These are phyloP conservation scores for Lacanobia wlatinum DNA, from an alignment of 2,888 invertebrate species.

Conservation along the genomic window DNA sequence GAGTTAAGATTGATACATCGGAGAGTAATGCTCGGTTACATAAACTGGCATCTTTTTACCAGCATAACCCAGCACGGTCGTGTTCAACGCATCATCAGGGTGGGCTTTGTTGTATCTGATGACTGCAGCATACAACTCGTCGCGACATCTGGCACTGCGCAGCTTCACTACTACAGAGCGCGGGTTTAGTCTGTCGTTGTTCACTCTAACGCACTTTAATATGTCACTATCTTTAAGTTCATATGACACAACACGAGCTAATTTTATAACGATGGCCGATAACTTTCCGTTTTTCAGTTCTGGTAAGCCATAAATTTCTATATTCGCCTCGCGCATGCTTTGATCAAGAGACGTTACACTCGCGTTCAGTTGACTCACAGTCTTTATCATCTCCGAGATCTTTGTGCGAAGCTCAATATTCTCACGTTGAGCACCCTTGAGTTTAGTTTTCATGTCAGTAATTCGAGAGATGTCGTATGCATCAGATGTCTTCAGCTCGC, in stretches of 20 bases:
- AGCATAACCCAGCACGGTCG: background rate
- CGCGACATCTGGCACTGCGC: background rate
- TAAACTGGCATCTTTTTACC: background rate
- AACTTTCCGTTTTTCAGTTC: background rate
- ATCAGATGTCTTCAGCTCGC: background rate
- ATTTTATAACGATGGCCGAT: background rate
- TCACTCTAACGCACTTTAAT: background rate
- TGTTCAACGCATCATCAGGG: background rate
- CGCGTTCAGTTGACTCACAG: background rate
- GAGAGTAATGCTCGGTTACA: background rate
- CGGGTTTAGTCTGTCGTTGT: background rate
- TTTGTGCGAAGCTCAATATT: background rate
- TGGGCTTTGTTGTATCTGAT: background rate
- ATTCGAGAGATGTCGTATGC: background rate
- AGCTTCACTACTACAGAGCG: background rate
- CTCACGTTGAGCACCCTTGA: background rate
- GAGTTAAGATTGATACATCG: background rate
- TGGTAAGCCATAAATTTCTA: background rate
- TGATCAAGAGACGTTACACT: background rate
- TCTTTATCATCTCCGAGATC: background rate
- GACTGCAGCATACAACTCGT: conserved; percentile 3
- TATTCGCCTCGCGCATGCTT: background rate
- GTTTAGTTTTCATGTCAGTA: background rate
- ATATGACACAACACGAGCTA: background rate
- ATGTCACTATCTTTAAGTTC: background rate